Evolutionary conservation across 2,888 invertebrate genomes (phyloP).

Genomic region (Glaucopsyche alexis): DNA sequence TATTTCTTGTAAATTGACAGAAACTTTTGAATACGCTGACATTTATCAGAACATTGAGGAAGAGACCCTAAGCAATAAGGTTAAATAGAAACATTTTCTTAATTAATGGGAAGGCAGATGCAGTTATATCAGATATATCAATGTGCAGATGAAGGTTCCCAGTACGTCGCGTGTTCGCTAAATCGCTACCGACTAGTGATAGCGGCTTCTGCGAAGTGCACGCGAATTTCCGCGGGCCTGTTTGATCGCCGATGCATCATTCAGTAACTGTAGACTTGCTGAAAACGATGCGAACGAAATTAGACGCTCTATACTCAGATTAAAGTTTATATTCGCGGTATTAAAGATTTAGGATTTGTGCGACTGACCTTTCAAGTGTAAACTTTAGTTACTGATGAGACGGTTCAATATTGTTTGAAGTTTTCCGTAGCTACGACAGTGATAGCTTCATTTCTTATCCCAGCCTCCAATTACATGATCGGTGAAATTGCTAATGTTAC

Average conservation of each 20-base stretch:
- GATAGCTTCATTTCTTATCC: background rate
- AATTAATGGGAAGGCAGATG: constrained; percentile 18
- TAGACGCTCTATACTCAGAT: background rate
- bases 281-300: background rate
- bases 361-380: background rate
- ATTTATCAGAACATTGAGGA: background rate
- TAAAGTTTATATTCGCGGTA: background rate
- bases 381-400: background rate
- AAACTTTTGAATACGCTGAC: background rate
- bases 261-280: background rate
- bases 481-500: background rate
- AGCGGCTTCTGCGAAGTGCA: constrained; percentile 63
- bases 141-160: constrained; percentile 51
- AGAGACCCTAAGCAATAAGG: background rate
- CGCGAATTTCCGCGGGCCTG: constrained; percentile 48
- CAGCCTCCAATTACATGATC: constrained; percentile 11
- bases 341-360: background rate
- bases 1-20: no score
- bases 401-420: background rate
- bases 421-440: background rate
- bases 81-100: constrained; percentile 25
- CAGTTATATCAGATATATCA: background rate
- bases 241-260: constrained; percentile 36
- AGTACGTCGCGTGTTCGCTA: constrained; percentile 46
- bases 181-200: constrained; percentile 45